Evolutionary conservation across 2,113 vertebrate genomes (phyloP).

Genomic region (Xenopus laevis): DNA sequence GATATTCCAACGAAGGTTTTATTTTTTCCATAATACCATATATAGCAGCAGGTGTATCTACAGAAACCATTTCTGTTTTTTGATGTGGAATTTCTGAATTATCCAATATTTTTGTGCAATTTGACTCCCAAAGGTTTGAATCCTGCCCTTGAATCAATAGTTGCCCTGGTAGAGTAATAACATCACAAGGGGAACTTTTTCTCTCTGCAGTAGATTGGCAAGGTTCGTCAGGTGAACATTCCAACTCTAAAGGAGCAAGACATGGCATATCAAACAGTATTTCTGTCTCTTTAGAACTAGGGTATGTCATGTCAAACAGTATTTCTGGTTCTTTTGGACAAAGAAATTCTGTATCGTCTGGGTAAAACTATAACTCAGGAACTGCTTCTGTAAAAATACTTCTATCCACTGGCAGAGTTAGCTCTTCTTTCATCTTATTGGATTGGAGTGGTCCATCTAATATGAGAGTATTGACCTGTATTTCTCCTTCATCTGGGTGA

Average conservation of each 20-base stretch:
- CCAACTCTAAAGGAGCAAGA: not conserved
- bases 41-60: too few relatives aligned
- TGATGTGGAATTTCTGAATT: too few relatives aligned
- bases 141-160: not conserved
- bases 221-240: not conserved
- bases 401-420: too few relatives aligned
- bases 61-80: too few relatives aligned
- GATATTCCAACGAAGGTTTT: too few relatives aligned
- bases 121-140: not conserved
- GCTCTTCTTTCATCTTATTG: too few relatives aligned
- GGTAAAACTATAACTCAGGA: not conserved
- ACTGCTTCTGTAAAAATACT: too few relatives aligned
- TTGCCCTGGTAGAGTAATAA: too few relatives aligned
- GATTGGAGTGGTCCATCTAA: not conserved
- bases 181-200: not conserved
- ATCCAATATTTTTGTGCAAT: too few relatives aligned
- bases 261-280: conserved; percentile 13
- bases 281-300: not conserved
- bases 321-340: not conserved
- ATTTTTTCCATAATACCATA: too few relatives aligned
- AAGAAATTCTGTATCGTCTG: not conserved
- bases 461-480: not conserved
- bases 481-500: not conserved
- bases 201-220: not conserved
- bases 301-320: not conserved